These are phyloP conservation scores for Sebastiscus tertius DNA, from an alignment of 2,797 vertebrate genomes.

Conservation along the genomic window DNA sequence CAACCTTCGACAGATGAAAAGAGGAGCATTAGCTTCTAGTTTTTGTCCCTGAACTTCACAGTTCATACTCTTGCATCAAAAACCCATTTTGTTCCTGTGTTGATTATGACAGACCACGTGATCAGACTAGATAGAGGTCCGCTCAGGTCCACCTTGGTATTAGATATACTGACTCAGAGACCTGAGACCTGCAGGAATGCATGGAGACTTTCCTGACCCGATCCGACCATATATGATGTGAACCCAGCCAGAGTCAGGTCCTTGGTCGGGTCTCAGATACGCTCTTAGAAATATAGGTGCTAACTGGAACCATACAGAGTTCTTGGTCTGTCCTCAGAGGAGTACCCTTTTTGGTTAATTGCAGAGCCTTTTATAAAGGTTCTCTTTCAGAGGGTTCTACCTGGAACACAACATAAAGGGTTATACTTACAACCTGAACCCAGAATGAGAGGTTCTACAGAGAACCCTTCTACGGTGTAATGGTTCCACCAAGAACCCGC, in stretches of 20 bases:
- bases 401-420: too few relatives aligned
- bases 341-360: too few relatives aligned
- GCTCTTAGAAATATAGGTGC: neutral
- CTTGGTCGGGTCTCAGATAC: neutral
- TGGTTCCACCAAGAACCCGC: neutral
- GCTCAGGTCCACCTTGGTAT: neutral
- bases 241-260: neutral
- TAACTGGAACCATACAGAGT: neutral
- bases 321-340: neutral
- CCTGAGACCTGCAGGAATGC: neutral
- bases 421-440: too few relatives aligned
- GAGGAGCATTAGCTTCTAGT: neutral
- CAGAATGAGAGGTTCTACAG: too few relatives aligned
- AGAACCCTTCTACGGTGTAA: too few relatives aligned
- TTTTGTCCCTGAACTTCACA: neutral
- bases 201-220: neutral
- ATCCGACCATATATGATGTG: neutral
- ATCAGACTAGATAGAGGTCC: neutral
- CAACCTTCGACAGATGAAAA: neutral
- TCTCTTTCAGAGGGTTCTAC: too few relatives aligned
- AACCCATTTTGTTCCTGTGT: neutral
- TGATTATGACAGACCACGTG: neutral
- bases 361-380: too few relatives aligned
- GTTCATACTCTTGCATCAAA: neutral
- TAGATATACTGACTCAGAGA: neutral